A percentile compares a stretch with the other conserved stretches of the same genome.
Evolutionary conservation across 2,113 vertebrate genomes (phyloP).

Genomic region (Peromyscus polionotus): DNA sequence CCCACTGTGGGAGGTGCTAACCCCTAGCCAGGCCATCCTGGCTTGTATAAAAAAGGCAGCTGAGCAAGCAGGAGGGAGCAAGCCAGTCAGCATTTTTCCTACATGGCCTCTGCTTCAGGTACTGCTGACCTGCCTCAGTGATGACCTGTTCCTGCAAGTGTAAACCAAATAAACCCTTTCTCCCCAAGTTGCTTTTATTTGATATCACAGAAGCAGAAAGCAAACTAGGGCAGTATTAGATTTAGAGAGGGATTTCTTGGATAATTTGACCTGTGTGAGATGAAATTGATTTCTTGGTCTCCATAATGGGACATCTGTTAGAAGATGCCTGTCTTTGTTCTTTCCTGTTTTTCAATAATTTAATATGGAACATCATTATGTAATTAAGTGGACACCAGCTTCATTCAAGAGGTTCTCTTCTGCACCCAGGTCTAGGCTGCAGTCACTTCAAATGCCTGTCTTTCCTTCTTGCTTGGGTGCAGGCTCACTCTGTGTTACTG

Average conservation of each 20-base stretch:
- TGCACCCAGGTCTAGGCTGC: no score
- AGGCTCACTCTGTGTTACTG: no score
- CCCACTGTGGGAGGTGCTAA: not conserved
- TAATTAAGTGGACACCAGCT: not conserved
- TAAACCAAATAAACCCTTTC: not conserved
- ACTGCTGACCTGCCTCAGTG: not conserved
- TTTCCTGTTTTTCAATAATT: not conserved
- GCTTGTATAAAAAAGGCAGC: not conserved
- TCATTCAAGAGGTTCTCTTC: not conserved
- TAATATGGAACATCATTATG: not conserved
- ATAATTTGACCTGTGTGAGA: conserved; percentile 4
- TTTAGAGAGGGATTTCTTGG: not conserved
- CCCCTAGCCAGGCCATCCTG: no score
- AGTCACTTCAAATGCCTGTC: no score
- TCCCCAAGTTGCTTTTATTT: not conserved
- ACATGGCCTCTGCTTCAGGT: not conserved
- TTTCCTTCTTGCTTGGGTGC: no score
- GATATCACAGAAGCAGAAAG: not conserved
- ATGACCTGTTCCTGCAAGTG: not conserved
- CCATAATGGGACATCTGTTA: not conserved
- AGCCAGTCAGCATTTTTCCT: not conserved
- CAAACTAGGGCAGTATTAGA: not conserved
- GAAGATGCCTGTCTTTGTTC: not conserved
- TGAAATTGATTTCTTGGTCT: not conserved
- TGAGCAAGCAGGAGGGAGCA: not conserved